These are phyloP conservation scores for Cylindroiulus punctatus DNA, from an alignment of 2,888 invertebrate genomes.

Conservation along the genomic window DNA sequence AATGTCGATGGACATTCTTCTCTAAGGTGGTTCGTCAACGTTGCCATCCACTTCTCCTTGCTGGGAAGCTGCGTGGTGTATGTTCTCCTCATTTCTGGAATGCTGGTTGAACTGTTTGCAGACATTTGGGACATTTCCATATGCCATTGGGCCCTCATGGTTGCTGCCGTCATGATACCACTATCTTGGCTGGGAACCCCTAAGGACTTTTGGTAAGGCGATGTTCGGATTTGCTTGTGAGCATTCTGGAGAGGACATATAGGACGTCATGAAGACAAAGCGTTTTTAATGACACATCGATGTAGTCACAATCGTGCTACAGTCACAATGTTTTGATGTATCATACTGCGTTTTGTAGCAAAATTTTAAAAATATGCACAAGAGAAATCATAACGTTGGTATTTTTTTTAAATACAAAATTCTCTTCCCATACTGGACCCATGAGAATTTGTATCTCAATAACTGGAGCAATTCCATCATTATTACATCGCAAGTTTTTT, in stretches of 20 bases:
- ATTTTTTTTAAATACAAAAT: no score
- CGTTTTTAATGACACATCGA: no score
- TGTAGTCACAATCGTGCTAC: no score
- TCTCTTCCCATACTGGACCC: no score
- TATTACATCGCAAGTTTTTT: no score
- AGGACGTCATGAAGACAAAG: no score
- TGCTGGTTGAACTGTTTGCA: conserved; percentile 72
- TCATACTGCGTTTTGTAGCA: no score
- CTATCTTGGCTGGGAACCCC: conserved; percentile 76
- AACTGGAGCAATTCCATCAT: no score
- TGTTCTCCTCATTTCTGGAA: conserved; percentile 74
- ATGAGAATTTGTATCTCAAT: no score
- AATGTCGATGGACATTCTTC: not conserved
- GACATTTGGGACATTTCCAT: conserved; percentile 69
- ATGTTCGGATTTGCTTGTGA: not conserved
- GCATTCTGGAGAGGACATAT: not conserved
- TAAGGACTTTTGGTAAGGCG: conserved; percentile 77
- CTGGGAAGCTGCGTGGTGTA: conserved; percentile 77
- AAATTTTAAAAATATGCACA: no score
- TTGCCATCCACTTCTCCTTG: conserved; percentile 51
- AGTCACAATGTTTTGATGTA: no score
- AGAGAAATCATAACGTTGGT: no score
- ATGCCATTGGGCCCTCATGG: conserved; percentile 74
- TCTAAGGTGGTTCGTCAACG: not conserved
- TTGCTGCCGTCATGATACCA: conserved; percentile 73